Evolutionary conservation across 2,797 vertebrate genomes (phyloP).

Genomic region (Lateolabrax maculatus): DNA sequence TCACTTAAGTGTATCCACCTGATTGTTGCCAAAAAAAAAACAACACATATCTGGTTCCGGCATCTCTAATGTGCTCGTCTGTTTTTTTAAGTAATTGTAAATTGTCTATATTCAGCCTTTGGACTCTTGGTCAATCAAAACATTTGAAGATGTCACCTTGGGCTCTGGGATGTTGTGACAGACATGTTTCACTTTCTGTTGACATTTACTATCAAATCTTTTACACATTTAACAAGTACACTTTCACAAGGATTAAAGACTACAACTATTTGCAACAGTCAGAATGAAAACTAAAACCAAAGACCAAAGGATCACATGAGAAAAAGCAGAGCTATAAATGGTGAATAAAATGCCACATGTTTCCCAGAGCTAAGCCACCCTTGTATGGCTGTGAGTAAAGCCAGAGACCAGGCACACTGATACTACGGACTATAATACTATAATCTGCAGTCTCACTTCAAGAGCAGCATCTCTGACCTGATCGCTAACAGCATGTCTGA

Average conservation of each 20-base stretch:
- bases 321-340: conserved; percentile 1
- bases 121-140: no score
- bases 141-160: no score
- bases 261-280: not conserved
- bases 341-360: conserved; percentile 3
- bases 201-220: no score
- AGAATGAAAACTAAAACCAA: not conserved
- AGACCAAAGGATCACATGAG: not conserved
- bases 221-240: not conserved
- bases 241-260: not conserved
- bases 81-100: not conserved
- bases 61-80: not conserved
- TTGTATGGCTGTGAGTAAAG: conserved; percentile 6
- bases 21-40: no score
- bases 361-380: conserved; percentile 25
- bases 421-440: conserved; percentile 39
- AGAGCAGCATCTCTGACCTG: conserved; percentile 33
- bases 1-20: no score
- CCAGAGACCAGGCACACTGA: conserved; percentile 7
- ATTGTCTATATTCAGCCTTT: no score
- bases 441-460: conserved; percentile 51
- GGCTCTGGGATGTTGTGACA: no score
- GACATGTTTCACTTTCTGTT: no score
- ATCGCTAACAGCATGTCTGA: conserved; percentile 26
- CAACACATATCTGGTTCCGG: no score